Base-by-base conservation (phyloP, 2,797 vertebrate species). In the Pelodytes ibericus region DNA sequence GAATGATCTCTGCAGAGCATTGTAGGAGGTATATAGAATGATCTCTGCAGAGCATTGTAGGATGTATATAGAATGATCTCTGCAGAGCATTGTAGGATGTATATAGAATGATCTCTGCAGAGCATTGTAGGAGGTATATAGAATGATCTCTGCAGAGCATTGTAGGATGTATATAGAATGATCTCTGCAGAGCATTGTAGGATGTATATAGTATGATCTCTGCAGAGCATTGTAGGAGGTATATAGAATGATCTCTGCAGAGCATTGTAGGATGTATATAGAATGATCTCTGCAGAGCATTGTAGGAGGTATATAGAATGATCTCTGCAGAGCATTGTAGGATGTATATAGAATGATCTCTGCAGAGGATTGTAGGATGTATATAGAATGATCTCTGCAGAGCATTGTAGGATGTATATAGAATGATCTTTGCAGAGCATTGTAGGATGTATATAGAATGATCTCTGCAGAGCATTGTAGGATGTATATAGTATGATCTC, bases 31-130 rank as follows among this genome's bases (percentile, higher is more conserved):
- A 25, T 29, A 53, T 22, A 41, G 30, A 36, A 51, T 69, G 30
- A 57, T 29, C 29, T 25, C 33, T 57, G 66, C 49, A 39, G 66
- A 69, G 66, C 66, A 57, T 49, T 33, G 25, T 44, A 6, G 33
- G 5, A 6, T 3, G 41, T n/a, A n/a, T n/a, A n/a, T n/a, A n/a
- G n/a, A n/a, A n/a, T n/a, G n/a, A n/a, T n/a, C n/a, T n/a, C n/a
- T n/a, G n/a, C n/a, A n/a, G n/a, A n/a, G n/a, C n/a, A n/a, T n/a
- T n/a, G n/a, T n/a, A n/a, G n/a, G n/a, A n/a, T n/a, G n/a, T n/a
- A 44, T 16, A 44, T 44, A 16, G 13, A 16, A 16, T 2, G 41
- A 44, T 6, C 3, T 3, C 18, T 44, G 3, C 15, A 16, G 41
- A 10, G 18, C 10, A 4, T 3, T 11, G 22, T 1, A 53, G 4